These are phyloP conservation scores for Melanotaenia duboulayi DNA, from an alignment of 2,113 vertebrate species.

Conservation along the genomic window DNA sequence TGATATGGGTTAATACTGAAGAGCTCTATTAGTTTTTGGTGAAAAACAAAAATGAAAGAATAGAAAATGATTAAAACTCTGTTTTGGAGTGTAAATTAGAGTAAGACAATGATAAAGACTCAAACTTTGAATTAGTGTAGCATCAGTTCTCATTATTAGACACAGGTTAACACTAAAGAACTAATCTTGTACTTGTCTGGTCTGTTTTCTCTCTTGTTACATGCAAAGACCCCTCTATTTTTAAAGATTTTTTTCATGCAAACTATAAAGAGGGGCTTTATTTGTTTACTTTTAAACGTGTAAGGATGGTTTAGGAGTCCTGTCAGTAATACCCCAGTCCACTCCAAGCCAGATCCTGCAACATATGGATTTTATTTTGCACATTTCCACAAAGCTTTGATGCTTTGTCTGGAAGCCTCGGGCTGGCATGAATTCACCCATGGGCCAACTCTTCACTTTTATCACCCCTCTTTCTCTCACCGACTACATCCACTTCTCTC, in stretches of 20 bases:
- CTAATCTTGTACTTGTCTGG: neutral
- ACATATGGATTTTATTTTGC: constrained; percentile 45
- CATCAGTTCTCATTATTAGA: constrained; percentile 42
- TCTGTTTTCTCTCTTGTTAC: neutral
- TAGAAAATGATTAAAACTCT: constrained; percentile 16
- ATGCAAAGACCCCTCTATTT: constrained; percentile 21
- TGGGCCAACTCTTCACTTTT: constrained; percentile 41
- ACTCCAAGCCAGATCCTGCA: constrained; percentile 23
- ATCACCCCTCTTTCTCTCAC: constrained; percentile 49
- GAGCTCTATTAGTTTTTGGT: neutral
- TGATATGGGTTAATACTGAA: constrained; percentile 21
- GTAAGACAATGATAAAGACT: neutral
- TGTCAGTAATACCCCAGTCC: constrained; percentile 25
- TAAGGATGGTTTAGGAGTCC: constrained; percentile 11
- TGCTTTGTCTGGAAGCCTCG: constrained; percentile 45
- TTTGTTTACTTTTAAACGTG: constrained; percentile 39
- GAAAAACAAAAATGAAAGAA: constrained; percentile 7
- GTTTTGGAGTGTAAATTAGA: neutral
- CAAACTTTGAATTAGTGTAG: neutral
- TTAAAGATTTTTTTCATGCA: constrained; percentile 17
- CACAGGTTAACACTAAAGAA: constrained; percentile 14
- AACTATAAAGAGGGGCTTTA: constrained; percentile 4
- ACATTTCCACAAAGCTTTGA: constrained; percentile 44
- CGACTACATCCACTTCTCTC: constrained; percentile 31
- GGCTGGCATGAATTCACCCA: constrained; percentile 55